A percentile compares a stretch with the other conserved stretches of the same genome.
phyloP scores from a whole-genome alignment of 1,140 invertebrate species.

The Nylanderia fulva region DNA sequence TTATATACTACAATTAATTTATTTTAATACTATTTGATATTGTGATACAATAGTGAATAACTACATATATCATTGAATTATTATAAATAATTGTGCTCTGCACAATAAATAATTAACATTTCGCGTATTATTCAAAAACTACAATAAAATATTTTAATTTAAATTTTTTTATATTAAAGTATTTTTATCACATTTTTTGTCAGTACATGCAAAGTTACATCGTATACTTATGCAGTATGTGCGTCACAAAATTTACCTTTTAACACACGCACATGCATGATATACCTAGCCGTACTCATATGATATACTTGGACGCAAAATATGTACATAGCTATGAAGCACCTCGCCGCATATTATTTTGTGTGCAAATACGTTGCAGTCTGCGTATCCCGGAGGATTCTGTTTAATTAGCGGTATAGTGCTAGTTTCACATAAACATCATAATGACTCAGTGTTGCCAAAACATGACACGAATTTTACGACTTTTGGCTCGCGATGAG shows the following conservation, averaged over 20 bases:
- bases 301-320: not conserved
- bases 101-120: not conserved
- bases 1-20: not conserved
- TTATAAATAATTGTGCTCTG: not conserved
- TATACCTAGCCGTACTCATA: slow-evolving; percentile 18
- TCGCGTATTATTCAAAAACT: not conserved
- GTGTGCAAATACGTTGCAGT: slow-evolving; percentile 14
- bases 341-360: slow-evolving; percentile 44
- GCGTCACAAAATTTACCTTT: slow-evolving; percentile 22
- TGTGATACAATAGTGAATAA: not conserved
- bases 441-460: slow-evolving; percentile 16
- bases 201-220: not conserved
- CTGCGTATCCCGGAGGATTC: not conserved
- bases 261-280: not conserved
- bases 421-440: slow-evolving; percentile 18
- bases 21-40: not conserved
- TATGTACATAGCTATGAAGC: slow-evolving; percentile 29
- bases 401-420: slow-evolving; percentile 66
- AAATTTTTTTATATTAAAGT: not conserved
- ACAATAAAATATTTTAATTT: not conserved
- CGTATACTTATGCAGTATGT: not conserved
- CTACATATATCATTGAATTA: too few species aligned
- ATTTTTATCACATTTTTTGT: not conserved
- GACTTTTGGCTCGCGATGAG: not conserved
- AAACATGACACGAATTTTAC: not conserved